phyloP scores from a whole-genome alignment of 2,113 vertebrate species.

The Leucosticte australis region DNA sequence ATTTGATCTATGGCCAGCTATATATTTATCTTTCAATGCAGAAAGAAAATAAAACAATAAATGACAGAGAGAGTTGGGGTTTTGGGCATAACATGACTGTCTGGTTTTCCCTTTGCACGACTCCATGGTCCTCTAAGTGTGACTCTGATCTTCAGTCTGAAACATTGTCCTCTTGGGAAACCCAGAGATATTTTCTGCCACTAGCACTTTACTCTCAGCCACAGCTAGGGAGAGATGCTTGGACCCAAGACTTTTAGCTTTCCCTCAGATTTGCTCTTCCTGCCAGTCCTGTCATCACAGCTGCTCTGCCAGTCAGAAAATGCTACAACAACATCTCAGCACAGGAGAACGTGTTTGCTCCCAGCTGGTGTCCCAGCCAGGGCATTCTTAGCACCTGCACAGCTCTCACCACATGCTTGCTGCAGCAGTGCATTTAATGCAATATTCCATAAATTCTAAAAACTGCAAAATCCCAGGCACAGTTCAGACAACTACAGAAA shows the following conservation, averaged over 20 bases:
- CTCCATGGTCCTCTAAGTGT: not conserved
- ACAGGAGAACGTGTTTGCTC: accelerated
- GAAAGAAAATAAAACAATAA: not conserved
- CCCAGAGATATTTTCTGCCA: not conserved
- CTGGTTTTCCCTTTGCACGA: not conserved
- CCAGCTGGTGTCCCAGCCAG: not conserved
- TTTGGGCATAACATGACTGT: not conserved
- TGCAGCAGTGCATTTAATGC: not conserved
- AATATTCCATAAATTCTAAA: not conserved
- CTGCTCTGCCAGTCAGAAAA: not conserved
- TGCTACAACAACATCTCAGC: not conserved
- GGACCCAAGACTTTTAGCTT: not conserved
- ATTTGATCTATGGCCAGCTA: not conserved
- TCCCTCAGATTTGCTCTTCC: not conserved
- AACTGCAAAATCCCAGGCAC: not conserved
- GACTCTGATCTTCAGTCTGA: not conserved
- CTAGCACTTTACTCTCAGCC: not conserved
- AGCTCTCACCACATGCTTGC: not conserved
- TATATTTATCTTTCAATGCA: not conserved
- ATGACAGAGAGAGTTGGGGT: not conserved
- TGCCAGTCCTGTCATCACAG: not conserved
- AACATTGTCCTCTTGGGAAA: not conserved
- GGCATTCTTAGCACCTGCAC: not conserved
- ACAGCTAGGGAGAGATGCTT: not conserved
- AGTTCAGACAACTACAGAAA: not conserved